These are phyloP conservation scores for Sakesphorus luctuosus DNA, from an alignment of 2,113 vertebrate species.

Conservation along the genomic window DNA sequence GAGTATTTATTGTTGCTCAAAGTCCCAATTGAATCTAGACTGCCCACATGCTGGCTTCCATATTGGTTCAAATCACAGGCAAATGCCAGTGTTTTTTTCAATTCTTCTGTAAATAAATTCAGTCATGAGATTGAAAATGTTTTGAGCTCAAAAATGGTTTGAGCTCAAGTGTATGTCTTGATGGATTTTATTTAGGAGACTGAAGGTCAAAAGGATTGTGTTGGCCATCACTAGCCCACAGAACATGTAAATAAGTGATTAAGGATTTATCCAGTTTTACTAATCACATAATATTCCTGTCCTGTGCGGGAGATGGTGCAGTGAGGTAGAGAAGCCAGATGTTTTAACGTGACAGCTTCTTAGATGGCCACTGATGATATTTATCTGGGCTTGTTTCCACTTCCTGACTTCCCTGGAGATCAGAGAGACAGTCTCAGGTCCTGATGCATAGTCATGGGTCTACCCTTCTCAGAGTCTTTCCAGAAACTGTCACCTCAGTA, in stretches of 20 bases:
- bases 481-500: neutral
- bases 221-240: neutral
- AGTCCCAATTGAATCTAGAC: neutral
- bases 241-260: neutral
- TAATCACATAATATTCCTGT: neutral
- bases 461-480: neutral
- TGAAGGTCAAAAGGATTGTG: neutral
- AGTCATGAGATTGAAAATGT: neutral
- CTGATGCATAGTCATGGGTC: neutral
- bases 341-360: neutral
- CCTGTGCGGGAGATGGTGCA: neutral
- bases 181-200: neutral
- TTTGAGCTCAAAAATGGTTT: neutral
- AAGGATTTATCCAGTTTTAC: neutral
- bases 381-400: neutral
- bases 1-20: neutral
- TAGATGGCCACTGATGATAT: neutral
- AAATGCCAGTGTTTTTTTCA: neutral
- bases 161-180: neutral
- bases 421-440: neutral
- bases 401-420: neutral
- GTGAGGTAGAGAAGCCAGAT: neutral
- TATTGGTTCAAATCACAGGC: neutral
- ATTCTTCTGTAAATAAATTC: neutral
- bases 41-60: neutral